A percentile compares a stretch with the other conserved stretches of the same genome.
Conservation (phyloP, 2,113 vertebrate genomes). For the Oceanodroma tethys region DNA sequence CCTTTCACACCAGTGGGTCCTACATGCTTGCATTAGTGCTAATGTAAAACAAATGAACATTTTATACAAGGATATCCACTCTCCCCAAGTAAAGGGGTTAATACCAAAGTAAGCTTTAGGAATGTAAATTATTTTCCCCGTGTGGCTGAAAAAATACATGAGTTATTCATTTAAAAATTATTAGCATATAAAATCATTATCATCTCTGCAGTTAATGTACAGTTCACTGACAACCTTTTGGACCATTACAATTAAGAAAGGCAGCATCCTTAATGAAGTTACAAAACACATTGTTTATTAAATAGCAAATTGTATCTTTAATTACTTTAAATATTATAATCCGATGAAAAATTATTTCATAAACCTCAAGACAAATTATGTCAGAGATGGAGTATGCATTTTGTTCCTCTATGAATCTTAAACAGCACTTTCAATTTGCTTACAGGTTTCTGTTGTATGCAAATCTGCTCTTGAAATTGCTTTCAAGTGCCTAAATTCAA, state of each 20-base stretch:
- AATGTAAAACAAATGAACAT: constrained; percentile 64
- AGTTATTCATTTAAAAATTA: constrained; percentile 77
- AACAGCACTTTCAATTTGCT: background rate
- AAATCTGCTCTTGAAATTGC: background rate
- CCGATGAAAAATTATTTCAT: constrained; percentile 47
- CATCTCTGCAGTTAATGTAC: constrained; percentile 72
- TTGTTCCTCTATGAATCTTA: background rate
- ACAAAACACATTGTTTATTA: constrained; percentile 72
- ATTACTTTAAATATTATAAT: constrained; percentile 67
- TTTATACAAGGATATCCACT: constrained; percentile 44
- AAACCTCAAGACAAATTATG: constrained; percentile 56
- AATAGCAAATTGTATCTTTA: constrained; percentile 69
- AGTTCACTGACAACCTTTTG: constrained; percentile 70
- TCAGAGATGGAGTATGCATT: background rate
- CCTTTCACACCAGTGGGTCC: constrained; percentile 63
- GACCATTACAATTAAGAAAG: constrained; percentile 70
- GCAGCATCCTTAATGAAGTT: constrained; percentile 64
- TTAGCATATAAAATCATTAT: constrained; percentile 78
- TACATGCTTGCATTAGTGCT: constrained; percentile 53
- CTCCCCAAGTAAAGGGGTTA: constrained; percentile 68
- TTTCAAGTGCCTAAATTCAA: constrained; percentile 8
- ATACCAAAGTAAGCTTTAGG: constrained; percentile 63
- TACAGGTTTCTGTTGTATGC: background rate
- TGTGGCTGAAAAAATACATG: constrained; percentile 62
- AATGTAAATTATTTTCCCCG: constrained; percentile 67